Evolutionary conservation across 1,140 invertebrate species (phyloP), one percentile per base, ranked within the genome.

Genomic region (Zaprionus davidi): DNA sequence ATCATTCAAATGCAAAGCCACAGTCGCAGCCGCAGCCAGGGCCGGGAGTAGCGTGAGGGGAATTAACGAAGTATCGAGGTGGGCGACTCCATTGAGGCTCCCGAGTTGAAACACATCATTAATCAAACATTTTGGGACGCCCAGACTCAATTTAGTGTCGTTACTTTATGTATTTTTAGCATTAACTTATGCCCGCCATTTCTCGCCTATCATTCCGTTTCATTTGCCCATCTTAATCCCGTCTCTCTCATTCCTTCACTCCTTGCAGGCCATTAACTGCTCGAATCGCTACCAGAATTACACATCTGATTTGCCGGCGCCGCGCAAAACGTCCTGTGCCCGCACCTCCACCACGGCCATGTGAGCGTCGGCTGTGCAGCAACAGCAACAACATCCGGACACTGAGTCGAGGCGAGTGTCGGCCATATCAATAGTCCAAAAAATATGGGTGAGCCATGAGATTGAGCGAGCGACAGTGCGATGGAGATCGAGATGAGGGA

Each of bases 1-100:
- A 88, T 88, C 85, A 88, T 88, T 88, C 85, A 88, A 88, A 88
- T 88, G 78, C 85, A 81, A 90, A 87, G 74, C 83, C 73, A 75
- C 81, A 82, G 68, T 73, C 59, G 17, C 66, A 73, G 53, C 64
- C 64, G 11, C 60, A 51, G 24, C 7, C 63, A 28, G 6, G 22
- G 28, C 17, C 28, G 4, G 28, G 31, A 28, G 28, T 17, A 5
- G 17, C 15, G 3, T 9, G 59, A 3, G 44, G 81, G 84, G 78
- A 81, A 78, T 78, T 79, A 66, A 36, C n/a, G 49, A 44, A 38
- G 74, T 24, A 55, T 41, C 65, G 58, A n/a, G 34, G 51, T 41
- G 41, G 41, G 6, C 13, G 69, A 53, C 49, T 53, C 60, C 71
- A 56, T 34, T 51, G 44, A 49, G 64, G 53, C 73, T 82, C 63